phyloP scores from a whole-genome alignment of 2,113 vertebrate genomes.

The Mustelus asterias region DNA sequence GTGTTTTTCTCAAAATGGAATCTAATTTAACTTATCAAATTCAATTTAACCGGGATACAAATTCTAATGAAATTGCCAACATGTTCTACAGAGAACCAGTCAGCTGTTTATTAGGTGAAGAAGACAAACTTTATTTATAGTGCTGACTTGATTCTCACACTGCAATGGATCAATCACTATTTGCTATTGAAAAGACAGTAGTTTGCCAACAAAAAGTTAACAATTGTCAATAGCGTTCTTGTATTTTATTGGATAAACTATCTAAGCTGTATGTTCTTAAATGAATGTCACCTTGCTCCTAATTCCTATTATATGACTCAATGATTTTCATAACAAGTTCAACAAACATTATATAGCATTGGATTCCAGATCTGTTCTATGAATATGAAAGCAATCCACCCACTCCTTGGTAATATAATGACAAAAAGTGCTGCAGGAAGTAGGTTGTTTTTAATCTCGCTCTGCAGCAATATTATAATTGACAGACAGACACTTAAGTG shows the following conservation, averaged over 20 bases:
- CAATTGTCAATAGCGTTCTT: neutral
- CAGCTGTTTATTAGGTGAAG: neutral
- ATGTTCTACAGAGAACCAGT: neutral
- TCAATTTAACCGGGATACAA: neutral
- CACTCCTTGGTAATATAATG: neutral
- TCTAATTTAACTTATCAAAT: neutral
- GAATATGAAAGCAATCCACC: constrained; percentile 22
- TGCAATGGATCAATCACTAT: neutral
- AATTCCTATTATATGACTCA: constrained; percentile 1
- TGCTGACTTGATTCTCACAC: neutral
- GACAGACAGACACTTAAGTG: constrained; percentile 15
- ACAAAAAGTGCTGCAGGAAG: neutral
- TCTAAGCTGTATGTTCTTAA: constrained; percentile 2
- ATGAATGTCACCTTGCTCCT: constrained; percentile 31
- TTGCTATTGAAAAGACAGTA: neutral
- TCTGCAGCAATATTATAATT: constrained; percentile 25
- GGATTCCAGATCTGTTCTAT: neutral
- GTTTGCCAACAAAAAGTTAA: neutral
- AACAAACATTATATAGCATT: constrained; percentile 11
- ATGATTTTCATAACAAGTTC: constrained; percentile 15
- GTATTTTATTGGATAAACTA: constrained; percentile 16
- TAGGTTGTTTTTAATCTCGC: constrained; percentile 24
- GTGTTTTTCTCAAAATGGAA: neutral
- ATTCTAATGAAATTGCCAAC: neutral
- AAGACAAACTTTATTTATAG: neutral